phyloP scores from a whole-genome alignment of 2,797 vertebrate genomes.

The Mus spretus region DNA sequence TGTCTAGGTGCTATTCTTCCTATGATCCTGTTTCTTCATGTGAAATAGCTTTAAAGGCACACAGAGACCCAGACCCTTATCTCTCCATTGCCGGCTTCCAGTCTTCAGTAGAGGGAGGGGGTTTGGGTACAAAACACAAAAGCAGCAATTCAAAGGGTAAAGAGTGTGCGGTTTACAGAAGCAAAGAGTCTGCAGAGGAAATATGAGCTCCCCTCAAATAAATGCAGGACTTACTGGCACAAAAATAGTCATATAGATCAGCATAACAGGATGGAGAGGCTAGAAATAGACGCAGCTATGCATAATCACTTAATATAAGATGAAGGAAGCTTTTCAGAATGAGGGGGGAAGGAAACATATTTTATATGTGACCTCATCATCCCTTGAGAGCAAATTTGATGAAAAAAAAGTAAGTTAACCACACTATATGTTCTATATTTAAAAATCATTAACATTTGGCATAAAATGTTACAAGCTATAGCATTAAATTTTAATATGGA shows the following conservation, averaged over 20 bases:
- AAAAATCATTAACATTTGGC: conserved; percentile 55
- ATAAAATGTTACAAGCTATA: not conserved
- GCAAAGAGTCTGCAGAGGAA: conserved; percentile 64
- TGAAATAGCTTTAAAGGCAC: not conserved
- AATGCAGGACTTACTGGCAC: conserved; percentile 71
- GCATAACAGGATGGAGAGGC: conserved; percentile 74
- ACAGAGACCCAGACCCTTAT: not conserved
- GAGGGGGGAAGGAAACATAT: conserved; percentile 29
- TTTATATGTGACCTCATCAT: conserved; percentile 53
- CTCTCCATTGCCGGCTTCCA: not conserved
- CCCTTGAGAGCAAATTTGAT: conserved; percentile 52
- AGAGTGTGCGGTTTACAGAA: conserved; percentile 44
- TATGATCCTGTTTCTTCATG: not conserved
- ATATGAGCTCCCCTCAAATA: conserved; percentile 75
- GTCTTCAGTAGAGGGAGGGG: too few species aligned
- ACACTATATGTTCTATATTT: not conserved
- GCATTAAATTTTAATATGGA: conserved; percentile 27
- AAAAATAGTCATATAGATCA: conserved; percentile 81
- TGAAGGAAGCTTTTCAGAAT: conserved; percentile 70
- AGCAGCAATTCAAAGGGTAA: conserved; percentile 32
- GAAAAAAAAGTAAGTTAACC: conserved; percentile 62
- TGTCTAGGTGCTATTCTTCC: not conserved
- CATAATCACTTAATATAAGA: conserved; percentile 78
- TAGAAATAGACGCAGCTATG: conserved; percentile 79
- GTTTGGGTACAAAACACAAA: not conserved